phyloP scores from a whole-genome alignment of 2,888 invertebrate species.

The Adelphocoris suturalis region DNA sequence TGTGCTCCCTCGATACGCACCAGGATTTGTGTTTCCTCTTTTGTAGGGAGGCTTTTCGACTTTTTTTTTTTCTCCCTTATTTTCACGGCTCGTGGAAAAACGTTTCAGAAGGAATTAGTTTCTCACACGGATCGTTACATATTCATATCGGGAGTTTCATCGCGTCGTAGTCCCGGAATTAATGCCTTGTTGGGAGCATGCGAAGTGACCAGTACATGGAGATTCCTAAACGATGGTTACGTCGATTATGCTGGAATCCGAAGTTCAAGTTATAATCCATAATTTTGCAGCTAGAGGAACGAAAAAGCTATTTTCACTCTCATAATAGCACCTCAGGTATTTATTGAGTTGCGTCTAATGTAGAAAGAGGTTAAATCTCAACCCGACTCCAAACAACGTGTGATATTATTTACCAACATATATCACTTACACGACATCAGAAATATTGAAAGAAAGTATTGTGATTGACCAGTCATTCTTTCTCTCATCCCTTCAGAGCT shows the following conservation, averaged over 20 bases:
- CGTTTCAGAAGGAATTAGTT: slow-evolving; percentile 18
- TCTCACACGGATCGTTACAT: slow-evolving; percentile 58
- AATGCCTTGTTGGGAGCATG: slow-evolving; percentile 1
- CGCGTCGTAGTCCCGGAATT: neutral
- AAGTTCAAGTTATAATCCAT: neutral
- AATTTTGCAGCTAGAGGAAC: too few species aligned
- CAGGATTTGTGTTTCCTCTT: slow-evolving; percentile 64
- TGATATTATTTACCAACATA: too few species aligned
- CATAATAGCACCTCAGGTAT: too few species aligned
- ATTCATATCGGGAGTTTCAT: slow-evolving; percentile 47
- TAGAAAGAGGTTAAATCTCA: too few species aligned
- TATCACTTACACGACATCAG: too few species aligned
- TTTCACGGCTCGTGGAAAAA: slow-evolving; percentile 46
- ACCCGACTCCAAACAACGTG: too few species aligned
- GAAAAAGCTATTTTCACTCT: too few species aligned
- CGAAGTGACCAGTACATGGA: neutral
- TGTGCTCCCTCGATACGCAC: slow-evolving; percentile 58
- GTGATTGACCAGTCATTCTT: too few species aligned
- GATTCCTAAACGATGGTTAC: neutral
- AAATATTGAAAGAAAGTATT: too few species aligned
- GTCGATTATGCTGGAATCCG: neutral
- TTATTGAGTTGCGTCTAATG: too few species aligned
- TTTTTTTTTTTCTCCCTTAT: neutral
- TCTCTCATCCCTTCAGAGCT: too few species aligned
- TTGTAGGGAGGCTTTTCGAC: slow-evolving; percentile 3